Percentiles rank a stretch among this genome's conserved stretches.
These are phyloP conservation scores for Heteromyza rotundicornis DNA, from an alignment of 2,888 invertebrate genomes.

Conservation along the genomic window DNA sequence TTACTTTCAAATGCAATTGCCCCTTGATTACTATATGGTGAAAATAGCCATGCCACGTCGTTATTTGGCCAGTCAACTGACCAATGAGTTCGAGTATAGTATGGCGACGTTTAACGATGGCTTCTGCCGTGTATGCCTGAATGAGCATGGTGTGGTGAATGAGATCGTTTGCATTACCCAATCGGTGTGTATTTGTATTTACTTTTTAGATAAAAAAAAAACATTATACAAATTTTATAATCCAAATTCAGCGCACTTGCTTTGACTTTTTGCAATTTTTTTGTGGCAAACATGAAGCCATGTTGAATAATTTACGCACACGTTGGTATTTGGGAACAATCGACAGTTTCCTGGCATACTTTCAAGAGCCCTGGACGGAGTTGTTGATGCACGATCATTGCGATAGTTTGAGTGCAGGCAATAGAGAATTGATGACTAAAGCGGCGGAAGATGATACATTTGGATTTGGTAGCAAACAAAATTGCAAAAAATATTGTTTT, in stretches of 20 bases:
- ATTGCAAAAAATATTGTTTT: conserved; percentile 25
- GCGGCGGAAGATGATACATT: conserved; percentile 21
- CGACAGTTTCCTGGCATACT: conserved; percentile 42
- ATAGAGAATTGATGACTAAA: conserved; percentile 20
- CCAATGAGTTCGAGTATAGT: conserved; percentile 31
- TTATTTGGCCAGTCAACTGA: conserved; percentile 37
- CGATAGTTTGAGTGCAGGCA: conserved; percentile 34
- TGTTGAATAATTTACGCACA: conserved; percentile 45
- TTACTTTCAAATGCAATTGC: conserved; percentile 39
- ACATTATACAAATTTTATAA: no score
- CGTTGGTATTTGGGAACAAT: conserved; percentile 41
- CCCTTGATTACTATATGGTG: conserved; percentile 35
- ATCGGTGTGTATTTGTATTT: no score
- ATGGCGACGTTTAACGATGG: conserved; percentile 43
- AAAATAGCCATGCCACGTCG: conserved; percentile 45
- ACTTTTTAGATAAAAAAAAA: no score
- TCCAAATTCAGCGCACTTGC: no score
- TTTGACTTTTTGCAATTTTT: conserved; percentile 49
- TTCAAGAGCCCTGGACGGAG: conserved; percentile 46
- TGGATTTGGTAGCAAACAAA: not conserved
- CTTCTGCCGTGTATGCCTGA: conserved; percentile 48
- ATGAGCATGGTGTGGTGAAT: conserved; percentile 36
- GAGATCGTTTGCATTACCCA: conserved; percentile 50
- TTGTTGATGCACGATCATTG: conserved; percentile 51
- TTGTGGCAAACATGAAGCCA: conserved; percentile 46